Base-by-base conservation (phyloP, 1,140 invertebrate genomes). In the Drosophila punjabiensis region DNA sequence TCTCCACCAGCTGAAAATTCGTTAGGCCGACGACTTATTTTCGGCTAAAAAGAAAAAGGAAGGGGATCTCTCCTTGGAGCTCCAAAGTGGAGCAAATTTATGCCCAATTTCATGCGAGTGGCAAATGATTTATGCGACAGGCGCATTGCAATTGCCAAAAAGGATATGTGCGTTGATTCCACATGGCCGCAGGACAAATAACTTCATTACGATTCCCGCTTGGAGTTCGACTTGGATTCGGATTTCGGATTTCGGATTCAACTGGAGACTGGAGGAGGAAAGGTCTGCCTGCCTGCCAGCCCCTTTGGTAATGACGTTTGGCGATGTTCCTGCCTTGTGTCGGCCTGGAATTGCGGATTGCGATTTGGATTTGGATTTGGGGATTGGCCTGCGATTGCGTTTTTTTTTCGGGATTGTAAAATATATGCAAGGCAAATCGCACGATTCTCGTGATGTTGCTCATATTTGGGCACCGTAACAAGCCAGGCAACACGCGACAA, bases 71-170 rank as follows among this genome's bases (percentile, higher is more conserved):
- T 32, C 56, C 63, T 80, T 71, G 47, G 45, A 47, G 65, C 75
- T 33, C 52, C 86, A 90, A 90, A 90, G 86, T 90, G 86, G 86
- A 90, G 86, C 86, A 90, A 90, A 90, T 90, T 90, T 90, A 90
- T 90, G 86, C 86, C 82, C 86, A 90, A 90, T 90, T 90, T 90
- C 86, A 90, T 90, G 86, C 86, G 86, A 90, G 79, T 90, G 82
- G 82, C 82, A 86, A 90, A 90, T 90, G 86, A 90, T 90, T 90
- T 90, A 90, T 90, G 86, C 86, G 86, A 90, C 86, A 90, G 86
- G 79, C 75, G 76, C 76, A 80, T 85, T 89, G 86, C 86, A 90
- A 90, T 90, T 90, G 86, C 86, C 86, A 90, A 90, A 90, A 90
- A 90, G 86, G 86, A 90, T 90, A 89, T 88, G 74, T 89, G 85